phyloP scores from a whole-genome alignment of 2,888 invertebrate genomes.

The Blastobasis lacticolella region DNA sequence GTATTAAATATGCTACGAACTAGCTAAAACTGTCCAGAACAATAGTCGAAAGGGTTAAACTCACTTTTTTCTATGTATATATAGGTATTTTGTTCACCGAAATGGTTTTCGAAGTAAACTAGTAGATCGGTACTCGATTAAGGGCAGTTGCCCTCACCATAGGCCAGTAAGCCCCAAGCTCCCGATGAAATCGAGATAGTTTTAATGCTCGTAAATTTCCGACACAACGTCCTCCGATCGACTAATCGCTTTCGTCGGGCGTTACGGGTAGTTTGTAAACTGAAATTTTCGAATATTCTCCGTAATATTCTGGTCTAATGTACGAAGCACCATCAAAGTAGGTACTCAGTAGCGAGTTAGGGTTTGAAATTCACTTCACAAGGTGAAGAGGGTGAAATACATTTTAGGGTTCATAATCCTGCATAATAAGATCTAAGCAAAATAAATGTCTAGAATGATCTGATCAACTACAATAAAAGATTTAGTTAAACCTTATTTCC shows the following conservation, averaged over 20 bases:
- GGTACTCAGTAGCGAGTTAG: neutral
- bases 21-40: too few relatives aligned
- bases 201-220: slow-evolving; percentile 69
- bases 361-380: neutral
- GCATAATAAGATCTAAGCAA: too few relatives aligned
- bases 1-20: too few relatives aligned
- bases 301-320: neutral
- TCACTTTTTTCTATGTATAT: too few relatives aligned
- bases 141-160: slow-evolving; percentile 51
- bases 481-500: too few relatives aligned
- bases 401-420: too few relatives aligned
- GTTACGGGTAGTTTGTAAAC: slow-evolving; percentile 49
- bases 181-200: slow-evolving; percentile 65
- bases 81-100: too few relatives aligned
- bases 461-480: too few relatives aligned
- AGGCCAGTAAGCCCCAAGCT: slow-evolving; percentile 47
- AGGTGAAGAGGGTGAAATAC: neutral
- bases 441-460: too few relatives aligned
- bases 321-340: neutral
- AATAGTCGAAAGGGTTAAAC: too few relatives aligned
- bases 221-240: slow-evolving; percentile 48
- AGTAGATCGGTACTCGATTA: slow-evolving; percentile 69
- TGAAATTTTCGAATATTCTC: slow-evolving; percentile 24
- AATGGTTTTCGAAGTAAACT: slow-evolving; percentile 32
- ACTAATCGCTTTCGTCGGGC: slow-evolving; percentile 55